Evolutionary conservation across 2,797 vertebrate species (phyloP).

Genomic region (Borostomias antarcticus): DNA sequence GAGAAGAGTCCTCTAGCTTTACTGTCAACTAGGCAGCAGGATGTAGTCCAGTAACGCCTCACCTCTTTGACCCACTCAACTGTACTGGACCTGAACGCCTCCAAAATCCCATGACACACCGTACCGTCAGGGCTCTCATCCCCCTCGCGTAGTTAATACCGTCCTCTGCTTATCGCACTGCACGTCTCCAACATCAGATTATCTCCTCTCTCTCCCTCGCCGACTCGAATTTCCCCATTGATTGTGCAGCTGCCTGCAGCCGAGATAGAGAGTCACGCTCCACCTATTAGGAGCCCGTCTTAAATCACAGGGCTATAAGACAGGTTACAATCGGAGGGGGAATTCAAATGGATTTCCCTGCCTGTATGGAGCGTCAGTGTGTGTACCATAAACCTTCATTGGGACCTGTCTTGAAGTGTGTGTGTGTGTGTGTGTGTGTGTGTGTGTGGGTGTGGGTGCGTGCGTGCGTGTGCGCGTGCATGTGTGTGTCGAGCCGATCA

Average conservation of each 20-base stretch:
- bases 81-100: neutral
- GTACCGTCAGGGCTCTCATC: constrained; percentile 3
- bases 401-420: constrained; percentile 31
- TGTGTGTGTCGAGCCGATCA: constrained; percentile 19
- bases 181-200: constrained; percentile 36
- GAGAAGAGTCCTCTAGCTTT: neutral
- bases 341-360: constrained; percentile 50
- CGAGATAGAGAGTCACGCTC: constrained; percentile 29
- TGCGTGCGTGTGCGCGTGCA: too few relatives aligned
- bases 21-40: neutral
- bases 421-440: neutral
- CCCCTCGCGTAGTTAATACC: constrained; percentile 20
- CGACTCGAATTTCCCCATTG: constrained; percentile 41
- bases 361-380: constrained; percentile 23
- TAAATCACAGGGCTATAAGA: constrained; percentile 51
- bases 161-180: constrained; percentile 30
- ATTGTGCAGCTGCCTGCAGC: constrained; percentile 26
- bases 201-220: constrained; percentile 14
- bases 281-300: constrained; percentile 40
- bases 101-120: constrained; percentile 4
- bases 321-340: constrained; percentile 42
- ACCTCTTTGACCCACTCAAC: neutral
- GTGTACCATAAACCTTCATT: constrained; percentile 44
- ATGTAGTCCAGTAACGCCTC: neutral
- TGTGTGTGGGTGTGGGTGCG: too few relatives aligned